A percentile compares a stretch with the other conserved stretches of the same genome.
These are phyloP conservation scores for Falco punctatus DNA, from an alignment of 2,113 vertebrate genomes.

Conservation along the genomic window DNA sequence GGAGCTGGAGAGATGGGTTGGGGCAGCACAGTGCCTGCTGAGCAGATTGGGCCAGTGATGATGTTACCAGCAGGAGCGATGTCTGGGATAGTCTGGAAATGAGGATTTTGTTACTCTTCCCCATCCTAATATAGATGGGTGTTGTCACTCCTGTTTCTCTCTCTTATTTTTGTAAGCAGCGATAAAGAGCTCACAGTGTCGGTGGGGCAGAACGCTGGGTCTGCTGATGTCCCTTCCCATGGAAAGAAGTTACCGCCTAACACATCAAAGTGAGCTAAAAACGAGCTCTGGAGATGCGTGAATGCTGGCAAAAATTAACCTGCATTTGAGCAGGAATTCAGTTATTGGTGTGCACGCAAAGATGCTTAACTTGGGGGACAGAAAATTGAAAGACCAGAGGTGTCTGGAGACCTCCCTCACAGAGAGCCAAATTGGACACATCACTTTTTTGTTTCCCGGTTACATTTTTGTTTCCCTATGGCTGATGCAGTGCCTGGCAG, in stretches of 20 bases:
- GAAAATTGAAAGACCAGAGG: neutral
- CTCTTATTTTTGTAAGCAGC: neutral
- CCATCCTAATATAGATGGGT: neutral
- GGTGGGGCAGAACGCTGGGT: neutral
- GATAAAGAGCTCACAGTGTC: neutral
- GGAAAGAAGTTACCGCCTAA: no score
- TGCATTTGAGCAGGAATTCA: rapidly evolving
- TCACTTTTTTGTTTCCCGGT: neutral
- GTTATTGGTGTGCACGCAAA: rapidly evolving
- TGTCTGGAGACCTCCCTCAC: rapidly evolving
- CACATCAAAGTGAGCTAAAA: rapidly evolving
- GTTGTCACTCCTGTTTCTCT: neutral
- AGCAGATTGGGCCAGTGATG: neutral
- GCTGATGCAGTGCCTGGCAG: neutral
- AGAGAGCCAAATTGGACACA: rapidly evolving
- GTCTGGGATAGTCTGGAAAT: rapidly evolving
- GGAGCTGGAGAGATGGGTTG: neutral
- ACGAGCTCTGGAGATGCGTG: neutral
- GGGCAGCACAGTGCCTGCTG: rapidly evolving
- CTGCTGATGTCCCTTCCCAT: neutral
- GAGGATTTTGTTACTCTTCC: neutral
- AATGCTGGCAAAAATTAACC: neutral
- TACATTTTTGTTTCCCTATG: rapidly evolving
- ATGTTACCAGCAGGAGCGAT: rapidly evolving
- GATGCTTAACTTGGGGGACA: neutral